Base-by-base conservation (phyloP, 2,888 invertebrate species). In the Lymantria dispar region DNA sequence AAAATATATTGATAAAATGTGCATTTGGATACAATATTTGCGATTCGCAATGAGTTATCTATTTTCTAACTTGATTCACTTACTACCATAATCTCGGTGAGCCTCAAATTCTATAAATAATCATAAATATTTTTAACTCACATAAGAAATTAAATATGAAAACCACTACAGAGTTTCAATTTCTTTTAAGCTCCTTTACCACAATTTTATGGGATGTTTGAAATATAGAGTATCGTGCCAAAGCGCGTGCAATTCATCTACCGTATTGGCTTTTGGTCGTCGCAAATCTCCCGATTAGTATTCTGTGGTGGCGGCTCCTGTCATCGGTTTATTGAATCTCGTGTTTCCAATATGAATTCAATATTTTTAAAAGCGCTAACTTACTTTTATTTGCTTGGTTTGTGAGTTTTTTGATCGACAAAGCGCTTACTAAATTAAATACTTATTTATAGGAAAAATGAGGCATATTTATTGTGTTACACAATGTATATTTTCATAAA, bases 201-300 rank as follows among this genome's bases (percentile, higher is more conserved):
- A 33, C 10, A 33, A 33, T 8, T 33, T 33, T 33, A 33, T 55
- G 55, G 42, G 50, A 55, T 45, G 60, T 60, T 55, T 49, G 54
- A 42, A 53, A 50, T 50, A 52, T 54, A 55, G 51, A 60, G 46
- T 53, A 53, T 53, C 53, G 53, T 47, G 31, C 38, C 42, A 37
- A 14, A 33, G 54, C 51, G 59, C 55, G 55, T 61, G 63, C 62
- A 57, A 63, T 62, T 51, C 52, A 56, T 61, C 50, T 52, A 57
- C 68, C 66, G 63, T 64, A 68, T 67, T 69, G 68, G 75, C 68
- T 70, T 79, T 85, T 69, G 84, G 85, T 81, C 61, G 64, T 60
- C 58, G 72, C 75, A 81, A 85, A 84, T 85, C 80, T 77, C 70
- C 70, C 78, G 79, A 80, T 84, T 81, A 83, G 81, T 80, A 83